Evolutionary conservation across 2,888 invertebrate species (phyloP).

Genomic region (Pristionchus arcanus): DNA sequence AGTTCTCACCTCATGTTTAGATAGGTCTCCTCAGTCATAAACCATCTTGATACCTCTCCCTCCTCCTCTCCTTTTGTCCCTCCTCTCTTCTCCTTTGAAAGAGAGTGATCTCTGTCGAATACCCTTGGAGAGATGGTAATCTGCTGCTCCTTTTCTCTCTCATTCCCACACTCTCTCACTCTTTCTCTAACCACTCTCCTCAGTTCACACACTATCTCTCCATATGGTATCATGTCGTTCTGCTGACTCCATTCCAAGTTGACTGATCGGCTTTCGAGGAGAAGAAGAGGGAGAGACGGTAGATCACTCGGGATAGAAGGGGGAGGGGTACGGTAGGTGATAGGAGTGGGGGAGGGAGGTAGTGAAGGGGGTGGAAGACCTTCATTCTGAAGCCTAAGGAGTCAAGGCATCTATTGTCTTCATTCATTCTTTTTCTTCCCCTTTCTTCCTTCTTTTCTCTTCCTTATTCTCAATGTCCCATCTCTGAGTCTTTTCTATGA

Average conservation of each 20-base stretch:
- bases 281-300: background rate
- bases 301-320: background rate
- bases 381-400: background rate
- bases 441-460: background rate
- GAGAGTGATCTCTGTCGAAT: constrained; percentile 45
- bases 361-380: background rate
- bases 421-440: background rate
- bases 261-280: constrained; percentile 45
- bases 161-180: constrained; percentile 19
- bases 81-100: background rate
- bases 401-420: background rate
- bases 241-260: background rate
- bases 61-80: background rate
- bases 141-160: constrained; percentile 13
- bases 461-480: constrained; percentile 19
- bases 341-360: background rate
- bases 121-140: background rate
- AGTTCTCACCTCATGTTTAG: constrained; percentile 1
- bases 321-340: constrained; percentile 4
- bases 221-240: constrained; percentile 17
- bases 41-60: constrained; percentile 11
- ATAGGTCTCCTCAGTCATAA: constrained; percentile 8
- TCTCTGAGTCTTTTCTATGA: constrained; percentile 3
- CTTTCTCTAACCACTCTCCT: constrained; percentile 2
- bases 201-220: constrained; percentile 28